A percentile compares a stretch with the other conserved stretches of the same genome.
Conservation (phyloP, 2,797 vertebrate genomes). For the Pempheris klunzingeri region DNA sequence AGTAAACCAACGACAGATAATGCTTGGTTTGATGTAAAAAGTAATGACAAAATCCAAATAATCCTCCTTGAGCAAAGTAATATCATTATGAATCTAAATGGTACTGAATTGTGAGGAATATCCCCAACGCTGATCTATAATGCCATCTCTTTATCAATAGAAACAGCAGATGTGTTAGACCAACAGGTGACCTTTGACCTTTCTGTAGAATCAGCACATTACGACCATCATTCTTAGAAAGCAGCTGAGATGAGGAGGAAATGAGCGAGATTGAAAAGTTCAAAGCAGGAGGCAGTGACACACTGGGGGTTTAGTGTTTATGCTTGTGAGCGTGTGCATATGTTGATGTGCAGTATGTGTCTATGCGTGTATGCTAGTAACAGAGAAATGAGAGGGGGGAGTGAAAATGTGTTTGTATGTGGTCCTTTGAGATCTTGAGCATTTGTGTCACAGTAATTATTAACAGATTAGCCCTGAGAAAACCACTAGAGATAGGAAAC, state of each 20-base stretch:
- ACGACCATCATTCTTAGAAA: conserved; percentile 19
- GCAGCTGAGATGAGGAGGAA: conserved; percentile 36
- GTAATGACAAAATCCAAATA: background rate
- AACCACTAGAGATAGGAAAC: conserved; percentile 54
- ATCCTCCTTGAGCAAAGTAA: background rate
- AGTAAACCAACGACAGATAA: background rate
- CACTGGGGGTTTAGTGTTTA: conserved; percentile 35
- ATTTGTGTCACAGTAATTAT: conserved; percentile 69
- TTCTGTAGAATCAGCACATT: conserved; percentile 8
- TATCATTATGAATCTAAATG: background rate
- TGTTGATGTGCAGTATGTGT: conserved; percentile 20
- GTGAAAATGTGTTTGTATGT: conserved; percentile 21
- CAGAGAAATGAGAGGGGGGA: conserved; percentile 8
- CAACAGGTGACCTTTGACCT: conserved; percentile 49
- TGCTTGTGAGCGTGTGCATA: conserved; percentile 25
- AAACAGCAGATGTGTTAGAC: conserved; percentile 26
- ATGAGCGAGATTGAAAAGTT: conserved; percentile 47
- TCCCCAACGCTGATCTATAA: background rate
- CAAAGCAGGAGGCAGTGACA: conserved; percentile 34
- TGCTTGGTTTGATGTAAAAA: background rate
- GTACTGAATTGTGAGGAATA: background rate
- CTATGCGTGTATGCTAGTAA: background rate
- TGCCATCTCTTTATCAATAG: conserved; percentile 15
- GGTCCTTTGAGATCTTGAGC: conserved; percentile 60
- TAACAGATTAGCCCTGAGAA: conserved; percentile 68